These are phyloP conservation scores for Stramonita haemastoma DNA, from an alignment of 2,888 invertebrate species.

Conservation along the genomic window DNA sequence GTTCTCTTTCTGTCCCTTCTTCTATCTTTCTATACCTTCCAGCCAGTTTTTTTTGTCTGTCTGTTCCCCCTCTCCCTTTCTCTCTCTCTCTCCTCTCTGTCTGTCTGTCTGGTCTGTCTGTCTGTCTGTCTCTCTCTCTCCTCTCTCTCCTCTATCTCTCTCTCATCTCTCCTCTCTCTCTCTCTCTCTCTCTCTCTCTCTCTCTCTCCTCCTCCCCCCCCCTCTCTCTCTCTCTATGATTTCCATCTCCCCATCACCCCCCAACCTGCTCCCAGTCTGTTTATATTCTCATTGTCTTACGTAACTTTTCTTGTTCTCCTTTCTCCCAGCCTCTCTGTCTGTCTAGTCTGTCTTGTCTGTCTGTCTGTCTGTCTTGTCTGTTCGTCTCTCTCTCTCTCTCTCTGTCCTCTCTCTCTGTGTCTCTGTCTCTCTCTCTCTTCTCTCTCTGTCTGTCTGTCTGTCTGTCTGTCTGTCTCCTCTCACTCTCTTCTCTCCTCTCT, in stretches of 20 bases:
- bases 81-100: not conserved
- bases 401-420: no score
- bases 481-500: not conserved
- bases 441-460: no score
- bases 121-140: not conserved
- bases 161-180: not conserved
- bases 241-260: not conserved
- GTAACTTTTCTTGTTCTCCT: no score
- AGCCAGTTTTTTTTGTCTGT: no score
- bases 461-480: no score
- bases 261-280: not conserved
- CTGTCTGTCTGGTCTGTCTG: not conserved
- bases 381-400: not conserved
- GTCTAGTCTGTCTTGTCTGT: no score
- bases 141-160: not conserved
- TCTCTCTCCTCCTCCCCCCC: not conserved
- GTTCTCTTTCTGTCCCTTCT: no score
- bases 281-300: no score
- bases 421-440: no score
- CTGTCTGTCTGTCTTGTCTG: no score
- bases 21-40: no score
- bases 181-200: not conserved
- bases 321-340: no score
- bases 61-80: not conserved
- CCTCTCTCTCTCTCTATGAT: not conserved